Base-by-base conservation (phyloP, 2,797 vertebrate genomes). In the Sebastes vulpes region DNA sequence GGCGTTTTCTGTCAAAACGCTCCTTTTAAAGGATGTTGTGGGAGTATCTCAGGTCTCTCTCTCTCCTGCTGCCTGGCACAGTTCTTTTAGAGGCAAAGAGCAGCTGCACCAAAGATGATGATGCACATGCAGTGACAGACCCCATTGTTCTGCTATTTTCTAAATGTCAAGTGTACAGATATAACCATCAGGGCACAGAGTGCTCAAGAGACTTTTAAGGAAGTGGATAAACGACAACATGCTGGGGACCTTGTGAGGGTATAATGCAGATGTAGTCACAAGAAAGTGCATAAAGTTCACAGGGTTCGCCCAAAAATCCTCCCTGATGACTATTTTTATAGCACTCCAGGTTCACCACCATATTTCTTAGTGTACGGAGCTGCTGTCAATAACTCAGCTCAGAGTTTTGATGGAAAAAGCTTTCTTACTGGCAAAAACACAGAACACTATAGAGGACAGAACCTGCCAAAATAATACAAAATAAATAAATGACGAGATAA, bases 81-180 rank as follows among this genome's bases (percentile, higher is more conserved):
- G 23, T 52, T 79, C 69, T 72, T 42, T 46, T 23, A 2, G 8
- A 78, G 81, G 54, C 74, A 82, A 82, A 75, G 79, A 81, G 66
- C 74, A 75, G 68, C 71, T 79, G 72, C 54, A 25, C 11, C 20
- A 20, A 57, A 61, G 52, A 72, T 50, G 29, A 9, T 35, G 68
- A 79, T 76, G 64, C 69, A 31, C 68, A 23, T 8, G 50, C 63
- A 26, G 56, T 42, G 72, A 75, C 79, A 59, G 79, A 46, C 60
- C 53, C 52, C 48, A 14, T 75, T 72, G 75, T 66, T 74, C 25
- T 75, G 53, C 65, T 57, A 1, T 59, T 81, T 57, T 64, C 31
- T 74, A 82, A 85, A 87, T 87, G 80, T 83, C 86, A 77, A 48
- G 61, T 12, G 59, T 48, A 9, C 67, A 52, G 18, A 65, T 74